Base-by-base conservation (phyloP, 2,888 invertebrate genomes). In the Willowsia nigromaculata region DNA sequence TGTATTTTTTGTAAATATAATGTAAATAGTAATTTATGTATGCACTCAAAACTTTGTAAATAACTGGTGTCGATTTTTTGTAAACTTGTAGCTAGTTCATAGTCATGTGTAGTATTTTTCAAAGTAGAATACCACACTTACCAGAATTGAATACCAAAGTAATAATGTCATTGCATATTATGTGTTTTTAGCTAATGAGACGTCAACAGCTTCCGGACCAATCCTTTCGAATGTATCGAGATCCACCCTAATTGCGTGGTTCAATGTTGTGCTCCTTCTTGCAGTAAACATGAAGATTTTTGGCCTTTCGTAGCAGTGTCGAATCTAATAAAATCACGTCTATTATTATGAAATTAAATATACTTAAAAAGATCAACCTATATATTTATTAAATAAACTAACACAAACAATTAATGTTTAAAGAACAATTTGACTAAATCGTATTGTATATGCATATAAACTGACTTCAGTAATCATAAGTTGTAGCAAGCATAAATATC, bases 271-370 rank as follows among this genome's bases (percentile, higher is more conserved):
- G 27, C 71, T 87, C 22, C 30, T 80, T 2, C 50, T 80, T 37
- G 87, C 71, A 22, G 80, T 81, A 9, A 81, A 87, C 40, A 82
- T 74, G 59, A 88, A 82, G 47, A 47, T 74, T 59, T 74, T 82
- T 30, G 88, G 88, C 22, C 81, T 87, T 30, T 81, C 80, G 80
- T 81, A 68, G 87, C 80, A 18, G 40, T 15, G 22, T 33, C 13
- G 11, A 33, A 53, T 53, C 0, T 25, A 13, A 30, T n/a, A 18
- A 30, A 65, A 27, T 65, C 65, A 30, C 5, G 30, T 15, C 30
- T 65, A 27, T 5, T 53, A 76, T 13, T 27, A 30, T 27, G 76
- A 47, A 76, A 76, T 76, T 76, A 50, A 50, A 22, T 68, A 22
- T 59, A 71, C 43, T 43, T 43, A 27, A 30, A 76, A 50, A 53